A percentile compares a stretch with the other conserved stretches of the same genome.
phyloP scores from a whole-genome alignment of 2,113 vertebrate genomes.

The Phylloscopus trochiloides region DNA sequence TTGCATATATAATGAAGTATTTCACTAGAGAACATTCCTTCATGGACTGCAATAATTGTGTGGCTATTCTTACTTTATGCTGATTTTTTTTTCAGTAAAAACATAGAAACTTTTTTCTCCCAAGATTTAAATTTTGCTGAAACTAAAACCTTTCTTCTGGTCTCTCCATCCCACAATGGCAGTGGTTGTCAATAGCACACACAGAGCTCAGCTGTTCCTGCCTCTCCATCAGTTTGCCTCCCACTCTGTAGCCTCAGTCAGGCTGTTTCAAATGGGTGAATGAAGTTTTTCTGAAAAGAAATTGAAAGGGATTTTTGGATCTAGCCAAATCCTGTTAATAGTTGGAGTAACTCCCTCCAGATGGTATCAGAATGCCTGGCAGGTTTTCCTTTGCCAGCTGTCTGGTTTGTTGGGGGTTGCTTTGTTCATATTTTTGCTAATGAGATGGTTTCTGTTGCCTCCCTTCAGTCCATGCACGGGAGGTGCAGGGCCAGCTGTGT shows the following conservation, averaged over 20 bases:
- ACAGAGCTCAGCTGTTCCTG: not conserved
- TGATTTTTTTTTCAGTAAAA: not conserved
- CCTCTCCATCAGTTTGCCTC: not conserved
- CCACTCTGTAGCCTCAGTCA: not conserved
- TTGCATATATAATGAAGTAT: not conserved
- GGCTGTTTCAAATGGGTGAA: not conserved
- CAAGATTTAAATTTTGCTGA: not conserved
- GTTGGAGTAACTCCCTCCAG: not conserved
- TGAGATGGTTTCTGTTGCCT: not conserved
- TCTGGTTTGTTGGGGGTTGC: not conserved
- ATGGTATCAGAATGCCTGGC: not conserved
- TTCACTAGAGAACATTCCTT: not conserved
- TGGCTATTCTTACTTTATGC: not conserved
- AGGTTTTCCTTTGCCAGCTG: not conserved
- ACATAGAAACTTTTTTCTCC: not conserved
- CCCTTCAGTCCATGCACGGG: rapidly evolving
- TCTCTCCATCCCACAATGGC: not conserved
- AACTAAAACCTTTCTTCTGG: not conserved
- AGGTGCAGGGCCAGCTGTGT: not conserved
- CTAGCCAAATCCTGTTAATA: not conserved
- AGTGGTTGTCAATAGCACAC: not conserved
- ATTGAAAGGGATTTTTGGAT: not conserved
- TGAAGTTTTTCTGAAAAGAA: not conserved
- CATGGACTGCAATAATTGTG: not conserved
- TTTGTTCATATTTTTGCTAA: not conserved